These are phyloP conservation scores for Patiria pectinifera DNA, from an alignment of 53 echinoderm and acorn worm species.

Conservation along the genomic window DNA sequence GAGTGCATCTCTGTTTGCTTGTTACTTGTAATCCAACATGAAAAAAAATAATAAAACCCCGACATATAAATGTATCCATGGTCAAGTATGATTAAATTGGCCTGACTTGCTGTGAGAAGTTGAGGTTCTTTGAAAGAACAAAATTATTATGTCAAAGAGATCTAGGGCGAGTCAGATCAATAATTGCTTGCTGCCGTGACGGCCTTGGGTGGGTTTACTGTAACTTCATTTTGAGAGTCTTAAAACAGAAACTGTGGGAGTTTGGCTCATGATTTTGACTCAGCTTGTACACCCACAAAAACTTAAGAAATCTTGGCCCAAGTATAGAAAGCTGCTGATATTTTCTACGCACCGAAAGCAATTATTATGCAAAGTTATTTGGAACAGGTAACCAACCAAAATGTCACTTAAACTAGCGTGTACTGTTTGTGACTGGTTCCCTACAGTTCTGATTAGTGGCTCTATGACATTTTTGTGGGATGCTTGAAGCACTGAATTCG, in stretches of 20 bases:
- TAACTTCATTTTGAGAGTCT: neutral
- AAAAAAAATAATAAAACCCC: neutral
- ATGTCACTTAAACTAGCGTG: too few species aligned
- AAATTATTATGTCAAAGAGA: neutral
- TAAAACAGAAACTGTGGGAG: neutral
- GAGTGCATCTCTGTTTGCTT: constrained; percentile 30
- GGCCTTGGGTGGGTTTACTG: neutral
- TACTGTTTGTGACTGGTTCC: too few species aligned
- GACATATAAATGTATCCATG: neutral
- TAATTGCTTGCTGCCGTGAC: neutral
- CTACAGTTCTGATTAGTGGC: too few species aligned
- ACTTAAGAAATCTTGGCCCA: too few species aligned
- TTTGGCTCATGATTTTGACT: neutral
- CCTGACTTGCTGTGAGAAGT: neutral
- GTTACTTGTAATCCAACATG: neutral
- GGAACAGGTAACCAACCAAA: too few species aligned
- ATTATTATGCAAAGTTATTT: too few species aligned
- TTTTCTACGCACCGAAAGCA: too few species aligned
- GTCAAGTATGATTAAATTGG: neutral
- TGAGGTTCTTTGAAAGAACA: neutral
- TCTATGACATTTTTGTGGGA: too few species aligned
- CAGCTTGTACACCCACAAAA: neutral
- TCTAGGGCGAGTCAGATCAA: neutral
- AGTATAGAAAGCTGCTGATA: too few species aligned
- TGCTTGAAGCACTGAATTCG: too few species aligned